Percentiles rank a stretch among this genome's conserved stretches.
phyloP scores from a whole-genome alignment of 2,113 vertebrate genomes.

The Hyperoodon ampullatus region DNA sequence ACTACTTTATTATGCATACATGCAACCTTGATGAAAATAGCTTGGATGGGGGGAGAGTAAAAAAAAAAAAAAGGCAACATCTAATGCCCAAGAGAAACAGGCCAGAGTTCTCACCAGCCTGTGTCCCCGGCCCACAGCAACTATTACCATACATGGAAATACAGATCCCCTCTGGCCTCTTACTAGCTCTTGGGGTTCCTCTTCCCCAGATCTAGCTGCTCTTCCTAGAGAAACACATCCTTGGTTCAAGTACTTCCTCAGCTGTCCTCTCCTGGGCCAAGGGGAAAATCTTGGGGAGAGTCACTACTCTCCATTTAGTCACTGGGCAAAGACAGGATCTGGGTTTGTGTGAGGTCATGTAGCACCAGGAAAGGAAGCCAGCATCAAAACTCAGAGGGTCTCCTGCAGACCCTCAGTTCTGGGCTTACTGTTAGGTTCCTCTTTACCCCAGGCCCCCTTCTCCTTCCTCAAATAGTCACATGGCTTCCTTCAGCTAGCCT shows the following conservation, averaged over 20 bases:
- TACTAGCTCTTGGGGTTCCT: neutral
- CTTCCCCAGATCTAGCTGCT: neutral
- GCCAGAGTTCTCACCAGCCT: neutral
- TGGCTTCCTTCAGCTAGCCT: neutral
- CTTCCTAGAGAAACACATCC: neutral
- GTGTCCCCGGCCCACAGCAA: no score
- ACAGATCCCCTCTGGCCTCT: neutral
- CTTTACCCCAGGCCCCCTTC: neutral
- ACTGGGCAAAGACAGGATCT: neutral
- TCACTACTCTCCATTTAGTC: neutral
- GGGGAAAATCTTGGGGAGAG: neutral
- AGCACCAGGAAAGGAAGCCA: neutral
- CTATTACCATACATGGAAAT: neutral
- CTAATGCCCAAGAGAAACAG: neutral
- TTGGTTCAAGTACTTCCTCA: neutral
- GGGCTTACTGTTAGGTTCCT: neutral
- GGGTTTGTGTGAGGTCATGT: neutral
- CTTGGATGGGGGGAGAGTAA: no score
- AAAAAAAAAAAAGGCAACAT: neutral
- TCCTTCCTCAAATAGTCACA: neutral
- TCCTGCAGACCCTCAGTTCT: neutral
- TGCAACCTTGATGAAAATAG: neutral
- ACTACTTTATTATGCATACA: neutral
- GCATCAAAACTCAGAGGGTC: neutral
- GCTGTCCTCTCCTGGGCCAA: neutral